A percentile compares a stretch with the other conserved stretches of the same genome.
These are phyloP conservation scores for Papilio demoleus DNA, from an alignment of 2,888 invertebrate genomes.

Conservation along the genomic window DNA sequence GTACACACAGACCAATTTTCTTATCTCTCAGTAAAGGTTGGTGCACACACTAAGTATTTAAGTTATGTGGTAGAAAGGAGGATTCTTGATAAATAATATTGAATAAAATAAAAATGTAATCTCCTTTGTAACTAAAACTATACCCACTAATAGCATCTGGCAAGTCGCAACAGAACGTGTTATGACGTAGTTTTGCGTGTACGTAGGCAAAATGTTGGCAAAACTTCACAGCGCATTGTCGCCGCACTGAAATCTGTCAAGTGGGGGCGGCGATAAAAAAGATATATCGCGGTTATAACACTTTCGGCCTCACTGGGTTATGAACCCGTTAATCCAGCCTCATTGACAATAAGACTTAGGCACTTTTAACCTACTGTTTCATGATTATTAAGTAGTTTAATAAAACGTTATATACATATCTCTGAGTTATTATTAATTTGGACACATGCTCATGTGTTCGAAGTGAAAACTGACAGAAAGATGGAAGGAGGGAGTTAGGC, in stretches of 20 bases:
- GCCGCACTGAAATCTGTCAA: slow-evolving; percentile 55
- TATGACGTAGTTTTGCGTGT: background rate
- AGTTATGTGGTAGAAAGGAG: no score
- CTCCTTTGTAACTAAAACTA: no score
- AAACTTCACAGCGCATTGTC: slow-evolving; percentile 17
- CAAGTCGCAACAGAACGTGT: no score
- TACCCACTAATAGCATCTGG: no score
- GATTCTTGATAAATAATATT: no score
- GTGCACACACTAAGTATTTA: no score
- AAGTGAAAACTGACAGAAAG: background rate
- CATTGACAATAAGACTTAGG: slow-evolving; percentile 43
- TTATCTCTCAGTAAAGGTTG: no score
- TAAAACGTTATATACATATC: no score
- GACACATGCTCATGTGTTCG: no score
- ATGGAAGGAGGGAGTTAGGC: background rate
- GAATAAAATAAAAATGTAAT: no score
- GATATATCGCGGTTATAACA: slow-evolving; percentile 59
- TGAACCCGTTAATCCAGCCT: slow-evolving; percentile 52
- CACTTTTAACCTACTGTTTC: slow-evolving; percentile 10
- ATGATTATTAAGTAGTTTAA: background rate
- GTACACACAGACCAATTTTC: background rate
- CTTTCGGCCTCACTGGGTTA: slow-evolving; percentile 52
- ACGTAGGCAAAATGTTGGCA: slow-evolving; percentile 14
- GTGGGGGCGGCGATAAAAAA: slow-evolving; percentile 54
- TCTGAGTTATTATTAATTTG: no score